Percentiles rank a stretch among this genome's conserved stretches.
phyloP scores from a whole-genome alignment of 2,888 invertebrate genomes.

The Stictocephala bisonia region DNA sequence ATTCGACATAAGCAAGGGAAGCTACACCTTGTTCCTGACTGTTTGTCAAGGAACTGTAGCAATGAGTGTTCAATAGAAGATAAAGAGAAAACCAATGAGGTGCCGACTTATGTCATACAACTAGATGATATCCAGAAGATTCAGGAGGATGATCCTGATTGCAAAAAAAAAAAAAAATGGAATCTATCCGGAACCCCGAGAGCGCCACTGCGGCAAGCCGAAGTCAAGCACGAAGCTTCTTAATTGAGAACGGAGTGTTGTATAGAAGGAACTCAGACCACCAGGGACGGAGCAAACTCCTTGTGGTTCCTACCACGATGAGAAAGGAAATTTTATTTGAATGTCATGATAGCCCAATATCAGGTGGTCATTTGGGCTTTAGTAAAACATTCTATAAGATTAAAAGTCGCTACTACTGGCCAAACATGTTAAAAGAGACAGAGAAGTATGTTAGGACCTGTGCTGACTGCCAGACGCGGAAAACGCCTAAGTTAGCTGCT shows the following conservation, averaged over 20 bases:
- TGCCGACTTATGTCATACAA: background rate
- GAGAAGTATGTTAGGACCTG: no score
- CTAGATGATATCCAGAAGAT: background rate
- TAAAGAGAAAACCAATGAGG: background rate
- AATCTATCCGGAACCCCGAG: background rate
- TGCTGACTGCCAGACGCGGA: no score
- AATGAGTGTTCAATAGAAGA: background rate
- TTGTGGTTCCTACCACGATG: slow-evolving; percentile 1
- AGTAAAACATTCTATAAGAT: no score
- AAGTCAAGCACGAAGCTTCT: background rate
- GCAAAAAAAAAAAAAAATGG: background rate
- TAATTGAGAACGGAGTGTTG: background rate
- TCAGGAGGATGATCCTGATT: background rate
- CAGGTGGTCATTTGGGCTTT: no score
- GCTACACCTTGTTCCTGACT: background rate
- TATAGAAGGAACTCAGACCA: background rate
- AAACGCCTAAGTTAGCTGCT: no score
- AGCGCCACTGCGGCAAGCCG: background rate
- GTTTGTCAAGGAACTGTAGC: background rate
- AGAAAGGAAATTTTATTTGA: no score
- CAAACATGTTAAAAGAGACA: no score
- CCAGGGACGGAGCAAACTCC: background rate
- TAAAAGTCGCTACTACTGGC: no score
- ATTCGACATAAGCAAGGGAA: background rate
- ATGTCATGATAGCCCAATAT: no score